phyloP scores from a whole-genome alignment of 2,888 invertebrate species.

The Meandrusa payeni region DNA sequence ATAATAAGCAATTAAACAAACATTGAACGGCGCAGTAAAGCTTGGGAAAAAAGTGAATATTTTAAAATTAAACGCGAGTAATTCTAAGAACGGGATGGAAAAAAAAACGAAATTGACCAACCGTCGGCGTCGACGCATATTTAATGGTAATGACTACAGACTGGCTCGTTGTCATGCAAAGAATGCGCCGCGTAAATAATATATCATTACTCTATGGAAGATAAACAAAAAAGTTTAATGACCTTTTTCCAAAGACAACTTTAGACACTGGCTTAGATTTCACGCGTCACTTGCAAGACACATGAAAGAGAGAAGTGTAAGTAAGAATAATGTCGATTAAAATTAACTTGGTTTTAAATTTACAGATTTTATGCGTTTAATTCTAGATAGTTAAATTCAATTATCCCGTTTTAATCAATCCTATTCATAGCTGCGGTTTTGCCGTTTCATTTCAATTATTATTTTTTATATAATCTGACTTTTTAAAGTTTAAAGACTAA shows the following conservation, averaged over 20 bases:
- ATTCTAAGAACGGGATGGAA: slow-evolving; percentile 37
- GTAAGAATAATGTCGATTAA: too few relatives aligned
- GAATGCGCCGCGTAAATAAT: slow-evolving; percentile 62
- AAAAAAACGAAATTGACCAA: slow-evolving; percentile 43
- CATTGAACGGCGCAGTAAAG: slow-evolving; percentile 15
- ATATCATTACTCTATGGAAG: slow-evolving; percentile 54
- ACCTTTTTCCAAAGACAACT: slow-evolving; percentile 15
- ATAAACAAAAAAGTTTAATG: slow-evolving; percentile 33
- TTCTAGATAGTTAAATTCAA: too few relatives aligned
- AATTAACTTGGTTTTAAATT: too few relatives aligned
- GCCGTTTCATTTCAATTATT: too few relatives aligned
- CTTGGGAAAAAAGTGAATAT: slow-evolving; percentile 29
- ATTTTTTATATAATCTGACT: too few relatives aligned
- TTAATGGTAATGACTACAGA: slow-evolving; percentile 63
- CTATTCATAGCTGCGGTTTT: too few relatives aligned
- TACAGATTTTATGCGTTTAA: too few relatives aligned
- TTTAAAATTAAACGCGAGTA: slow-evolving; percentile 38
- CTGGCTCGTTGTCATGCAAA: slow-evolving; percentile 47
- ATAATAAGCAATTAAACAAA: slow-evolving; percentile 18
- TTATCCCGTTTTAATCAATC: too few relatives aligned
- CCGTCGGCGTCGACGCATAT: slow-evolving; percentile 35
- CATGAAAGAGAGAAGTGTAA: too few relatives aligned
- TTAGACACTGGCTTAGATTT: slow-evolving; percentile 2
- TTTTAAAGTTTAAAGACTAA: too few relatives aligned
- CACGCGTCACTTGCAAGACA: too few relatives aligned